Percentiles rank a stretch among this genome's conserved stretches.
Evolutionary conservation across 92 coral and sea anemone genomes (phyloP).

Genomic region (Actinernus sp.): DNA sequence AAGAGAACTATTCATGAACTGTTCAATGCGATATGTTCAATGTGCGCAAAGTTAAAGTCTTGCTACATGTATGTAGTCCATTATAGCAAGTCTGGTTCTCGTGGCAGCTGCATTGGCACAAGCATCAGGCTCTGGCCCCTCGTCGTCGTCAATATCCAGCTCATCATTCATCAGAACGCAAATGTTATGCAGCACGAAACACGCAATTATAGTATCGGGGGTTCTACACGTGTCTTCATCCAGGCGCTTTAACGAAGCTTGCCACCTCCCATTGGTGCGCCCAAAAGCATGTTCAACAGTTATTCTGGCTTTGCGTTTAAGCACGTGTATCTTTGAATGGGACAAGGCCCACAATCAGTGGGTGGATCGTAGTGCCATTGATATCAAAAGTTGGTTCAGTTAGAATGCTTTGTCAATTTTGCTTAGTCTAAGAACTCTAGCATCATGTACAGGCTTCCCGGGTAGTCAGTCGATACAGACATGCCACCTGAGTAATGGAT

Average conservation of each 20-base stretch:
- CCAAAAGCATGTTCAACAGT: slow-evolving; percentile 52
- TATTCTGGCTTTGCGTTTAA: slow-evolving; percentile 43
- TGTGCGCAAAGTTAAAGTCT: too few relatives aligned
- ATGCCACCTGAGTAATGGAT: slow-evolving; percentile 40
- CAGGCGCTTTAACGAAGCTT: slow-evolving; percentile 40
- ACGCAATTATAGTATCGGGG: slow-evolving; percentile 65
- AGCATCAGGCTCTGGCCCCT: slow-evolving; percentile 5
- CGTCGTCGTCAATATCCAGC: slow-evolving; percentile 32
- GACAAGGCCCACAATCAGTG: slow-evolving; percentile 23
- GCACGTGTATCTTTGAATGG: too few relatives aligned
- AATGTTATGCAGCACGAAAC: slow-evolving; percentile 73
- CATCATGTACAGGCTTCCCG: slow-evolving; percentile 58
- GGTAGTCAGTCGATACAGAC: slow-evolving; percentile 50
- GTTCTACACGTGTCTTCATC: slow-evolving; percentile 44
- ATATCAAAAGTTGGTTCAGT: slow-evolving; percentile 40
- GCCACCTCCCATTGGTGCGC: slow-evolving; percentile 51
- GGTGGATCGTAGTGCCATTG: slow-evolving; percentile 34
- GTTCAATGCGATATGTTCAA: too few relatives aligned
- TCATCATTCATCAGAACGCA: slow-evolving; percentile 47
- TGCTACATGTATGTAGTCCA: too few relatives aligned
- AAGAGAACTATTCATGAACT: too few relatives aligned
- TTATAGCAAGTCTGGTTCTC: too few relatives aligned
- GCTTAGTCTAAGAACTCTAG: slow-evolving; percentile 42
- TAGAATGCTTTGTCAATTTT: slow-evolving; percentile 30
- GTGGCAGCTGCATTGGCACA: too few relatives aligned